Evolutionary conservation across 35 echinoderm and acorn worm genomes (phyloP).

Genomic region (Lytechinus pictus): DNA sequence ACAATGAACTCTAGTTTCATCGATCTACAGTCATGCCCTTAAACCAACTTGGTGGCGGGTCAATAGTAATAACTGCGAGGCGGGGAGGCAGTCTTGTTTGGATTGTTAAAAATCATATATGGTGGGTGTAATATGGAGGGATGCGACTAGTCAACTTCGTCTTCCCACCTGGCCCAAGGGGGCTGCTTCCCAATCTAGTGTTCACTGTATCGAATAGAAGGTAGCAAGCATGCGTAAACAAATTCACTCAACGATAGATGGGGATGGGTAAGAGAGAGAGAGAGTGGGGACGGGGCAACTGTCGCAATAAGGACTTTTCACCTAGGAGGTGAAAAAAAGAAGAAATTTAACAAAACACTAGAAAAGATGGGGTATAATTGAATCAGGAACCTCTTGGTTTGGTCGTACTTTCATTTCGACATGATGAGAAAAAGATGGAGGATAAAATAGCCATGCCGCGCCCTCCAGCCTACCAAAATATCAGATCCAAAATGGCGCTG

Average conservation of each 20-base stretch:
- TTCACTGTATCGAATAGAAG: background rate
- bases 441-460: constrained; percentile 7
- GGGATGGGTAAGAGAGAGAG: background rate
- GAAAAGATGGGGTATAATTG: constrained; percentile 27
- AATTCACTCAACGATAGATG: background rate
- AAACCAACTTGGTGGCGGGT: background rate
- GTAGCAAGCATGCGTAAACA: background rate
- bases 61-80: constrained; percentile 33
- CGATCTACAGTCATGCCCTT: constrained; percentile 26
- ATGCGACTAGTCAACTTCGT: background rate
- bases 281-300: background rate
- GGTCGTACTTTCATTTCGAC: constrained; percentile 30
- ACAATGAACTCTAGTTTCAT: constrained; percentile 41
- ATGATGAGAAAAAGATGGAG: constrained; percentile 29
- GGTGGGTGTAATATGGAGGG: constrained; percentile 27
- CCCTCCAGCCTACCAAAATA: constrained; percentile 53
- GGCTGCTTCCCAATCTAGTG: background rate
- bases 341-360: background rate
- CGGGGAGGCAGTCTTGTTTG: constrained; percentile 27
- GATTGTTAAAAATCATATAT: constrained; percentile 49
- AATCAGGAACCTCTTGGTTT: constrained; percentile 29
- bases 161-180: background rate
- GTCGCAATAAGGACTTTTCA: background rate
- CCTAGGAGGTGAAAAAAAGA: background rate
- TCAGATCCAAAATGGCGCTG: constrained; percentile 28